phyloP scores from a whole-genome alignment of 2,888 invertebrate species.

The Lobophora halterata region DNA sequence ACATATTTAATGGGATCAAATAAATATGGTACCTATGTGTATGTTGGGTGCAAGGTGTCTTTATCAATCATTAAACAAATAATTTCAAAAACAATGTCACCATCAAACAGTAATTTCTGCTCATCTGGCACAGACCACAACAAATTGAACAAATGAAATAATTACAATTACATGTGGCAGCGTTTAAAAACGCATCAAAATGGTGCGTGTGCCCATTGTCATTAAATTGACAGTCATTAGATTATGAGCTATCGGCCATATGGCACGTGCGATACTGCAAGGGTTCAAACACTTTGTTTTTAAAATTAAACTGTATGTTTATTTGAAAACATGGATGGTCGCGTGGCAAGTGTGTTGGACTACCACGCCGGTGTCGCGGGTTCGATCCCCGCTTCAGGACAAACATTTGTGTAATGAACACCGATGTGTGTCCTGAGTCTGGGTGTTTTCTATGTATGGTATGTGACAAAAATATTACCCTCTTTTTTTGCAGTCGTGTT shows the following conservation, averaged over 20 bases:
- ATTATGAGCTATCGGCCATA: constrained; percentile 35
- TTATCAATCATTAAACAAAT: constrained; percentile 12
- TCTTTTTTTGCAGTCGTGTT: too few species aligned
- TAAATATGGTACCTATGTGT: not conserved
- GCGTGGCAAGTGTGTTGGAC: too few species aligned
- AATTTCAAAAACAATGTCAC: constrained; percentile 16
- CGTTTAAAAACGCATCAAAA: constrained; percentile 58
- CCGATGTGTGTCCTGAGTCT: too few species aligned
- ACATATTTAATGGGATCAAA: too few species aligned
- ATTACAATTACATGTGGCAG: constrained; percentile 49
- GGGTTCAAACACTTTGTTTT: constrained; percentile 6
- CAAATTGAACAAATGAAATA: constrained; percentile 34
- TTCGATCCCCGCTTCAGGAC: too few species aligned
- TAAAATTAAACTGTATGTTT: too few species aligned
- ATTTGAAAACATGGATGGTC: too few species aligned
- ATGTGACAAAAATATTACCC: too few species aligned
- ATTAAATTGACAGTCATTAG: constrained; percentile 45
- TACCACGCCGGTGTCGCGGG: too few species aligned
- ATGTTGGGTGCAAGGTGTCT: not conserved
- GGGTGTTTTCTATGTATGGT: too few species aligned
- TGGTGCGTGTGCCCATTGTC: constrained; percentile 35
- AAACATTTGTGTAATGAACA: too few species aligned
- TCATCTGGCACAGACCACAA: constrained; percentile 27
- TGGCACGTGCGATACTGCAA: constrained; percentile 40
- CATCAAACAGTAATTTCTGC: constrained; percentile 9